Conservation (phyloP, 1,140 invertebrate species). For the Euura lappo region DNA sequence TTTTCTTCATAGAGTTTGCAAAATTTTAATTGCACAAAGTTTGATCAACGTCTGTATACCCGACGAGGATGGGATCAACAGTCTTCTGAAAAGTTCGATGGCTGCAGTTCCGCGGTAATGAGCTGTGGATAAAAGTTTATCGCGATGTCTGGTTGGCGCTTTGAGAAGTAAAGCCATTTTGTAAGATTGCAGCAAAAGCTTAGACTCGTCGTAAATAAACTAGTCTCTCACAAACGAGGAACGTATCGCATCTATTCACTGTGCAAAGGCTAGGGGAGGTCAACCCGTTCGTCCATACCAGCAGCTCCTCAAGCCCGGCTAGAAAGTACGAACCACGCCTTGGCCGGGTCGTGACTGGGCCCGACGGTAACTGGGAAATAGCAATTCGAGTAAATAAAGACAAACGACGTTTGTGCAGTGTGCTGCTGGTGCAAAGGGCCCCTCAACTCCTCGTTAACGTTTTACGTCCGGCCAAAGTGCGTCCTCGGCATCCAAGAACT, state of each 20-base stretch:
- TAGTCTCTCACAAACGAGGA: neutral
- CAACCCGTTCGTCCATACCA: constrained; percentile 44
- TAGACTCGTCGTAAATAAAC: constrained; percentile 3
- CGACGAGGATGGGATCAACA: too few relatives aligned
- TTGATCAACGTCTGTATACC: too few relatives aligned
- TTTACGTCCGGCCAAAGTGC: neutral
- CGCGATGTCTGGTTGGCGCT: neutral
- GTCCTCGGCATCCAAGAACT: neutral
- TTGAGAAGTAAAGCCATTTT: neutral
- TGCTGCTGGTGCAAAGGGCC: neutral
- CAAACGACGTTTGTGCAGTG: neutral
- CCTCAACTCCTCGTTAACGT: constrained; percentile 6
- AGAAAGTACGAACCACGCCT: constrained; percentile 42
- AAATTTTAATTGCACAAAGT: too few relatives aligned
- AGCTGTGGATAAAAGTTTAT: neutral
- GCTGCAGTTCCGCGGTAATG: neutral
- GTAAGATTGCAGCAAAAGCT: neutral
- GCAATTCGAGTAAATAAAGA: constrained; percentile 6
- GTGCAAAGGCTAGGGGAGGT: constrained; percentile 32
- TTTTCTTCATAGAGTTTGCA: too few relatives aligned
- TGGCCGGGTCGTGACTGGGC: constrained; percentile 48
- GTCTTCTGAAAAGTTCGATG: neutral
- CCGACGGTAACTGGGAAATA: constrained; percentile 13
- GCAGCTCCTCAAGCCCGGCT: constrained; percentile 19
- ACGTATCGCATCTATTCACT: neutral